These are phyloP conservation scores for Pao palembangensis DNA, from an alignment of 2,113 vertebrate genomes.

Conservation along the genomic window DNA sequence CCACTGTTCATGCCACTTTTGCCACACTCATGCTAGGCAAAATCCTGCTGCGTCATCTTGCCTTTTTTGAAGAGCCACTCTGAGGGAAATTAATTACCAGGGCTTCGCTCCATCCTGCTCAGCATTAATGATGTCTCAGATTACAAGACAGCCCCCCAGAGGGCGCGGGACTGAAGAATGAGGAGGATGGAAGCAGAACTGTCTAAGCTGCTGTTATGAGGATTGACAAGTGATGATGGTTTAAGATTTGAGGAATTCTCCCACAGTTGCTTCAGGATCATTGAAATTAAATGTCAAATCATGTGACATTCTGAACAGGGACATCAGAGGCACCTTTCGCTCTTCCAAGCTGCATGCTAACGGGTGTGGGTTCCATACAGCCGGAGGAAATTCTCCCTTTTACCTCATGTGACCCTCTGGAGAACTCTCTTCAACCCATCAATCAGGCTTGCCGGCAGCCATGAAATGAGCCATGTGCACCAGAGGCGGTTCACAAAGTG, in stretches of 20 bases:
- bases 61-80: not conserved
- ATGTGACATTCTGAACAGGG: conserved; percentile 4
- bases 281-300: conserved; percentile 43
- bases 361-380: not conserved
- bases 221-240: conserved; percentile 33
- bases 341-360: not conserved
- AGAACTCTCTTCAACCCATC: conserved; percentile 33
- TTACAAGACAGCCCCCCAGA: conserved; percentile 53
- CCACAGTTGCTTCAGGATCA: conserved; percentile 28
- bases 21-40: conserved; percentile 27
- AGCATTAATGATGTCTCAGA: conserved; percentile 64
- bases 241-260: conserved; percentile 35
- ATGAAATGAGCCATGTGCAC: conserved; percentile 60
- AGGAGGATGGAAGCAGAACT: conserved; percentile 27
- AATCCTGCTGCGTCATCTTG: conserved; percentile 30
- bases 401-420: conserved; percentile 37
- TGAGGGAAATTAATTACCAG: conserved; percentile 58
- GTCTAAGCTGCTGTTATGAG: conserved; percentile 42
- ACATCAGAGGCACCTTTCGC: conserved; percentile 3
- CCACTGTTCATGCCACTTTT: conserved; percentile 15
- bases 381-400: conserved; percentile 11
- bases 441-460: conserved; percentile 60
- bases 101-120: conserved; percentile 52
- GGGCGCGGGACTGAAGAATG: conserved; percentile 14
- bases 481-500: conserved; percentile 5